Percentiles rank a stretch among this genome's conserved stretches.
Evolutionary conservation across 2,113 vertebrate species (phyloP).

Genomic region (Pachypanchax playfairii): DNA sequence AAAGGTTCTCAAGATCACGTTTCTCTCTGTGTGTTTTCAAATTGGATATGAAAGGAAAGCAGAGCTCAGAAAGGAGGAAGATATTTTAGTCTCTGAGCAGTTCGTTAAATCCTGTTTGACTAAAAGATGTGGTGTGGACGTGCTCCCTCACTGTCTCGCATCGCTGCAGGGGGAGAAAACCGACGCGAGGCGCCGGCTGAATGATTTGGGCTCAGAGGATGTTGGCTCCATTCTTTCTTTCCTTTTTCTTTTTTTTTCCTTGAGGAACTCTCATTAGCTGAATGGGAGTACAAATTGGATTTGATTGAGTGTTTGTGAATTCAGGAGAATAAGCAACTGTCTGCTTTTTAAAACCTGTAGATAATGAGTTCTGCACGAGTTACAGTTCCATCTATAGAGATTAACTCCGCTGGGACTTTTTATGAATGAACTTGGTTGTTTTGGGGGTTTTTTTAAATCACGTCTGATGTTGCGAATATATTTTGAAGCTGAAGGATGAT

Average conservation of each 20-base stretch:
- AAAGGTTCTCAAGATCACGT: conserved; percentile 19
- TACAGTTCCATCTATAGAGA: conserved; percentile 28
- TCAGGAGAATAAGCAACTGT: conserved; percentile 13
- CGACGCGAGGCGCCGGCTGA: conserved; percentile 34
- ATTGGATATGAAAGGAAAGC: conserved; percentile 23
- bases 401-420: conserved; percentile 23
- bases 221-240: conserved; percentile 40
- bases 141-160: conserved; percentile 35
- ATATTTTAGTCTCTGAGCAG: conserved; percentile 19
- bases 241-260: conserved; percentile 44
- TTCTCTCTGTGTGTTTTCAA: conserved; percentile 36
- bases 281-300: conserved; percentile 43
- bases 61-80: conserved; percentile 27
- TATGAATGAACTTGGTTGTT: conserved; percentile 22
- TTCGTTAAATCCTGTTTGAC: conserved; percentile 61
- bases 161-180: conserved; percentile 31
- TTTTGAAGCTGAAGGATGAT: conserved; percentile 15
- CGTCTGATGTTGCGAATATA: conserved; percentile 11
- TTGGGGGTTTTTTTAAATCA: neutral
- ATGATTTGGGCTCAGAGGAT: conserved; percentile 42
- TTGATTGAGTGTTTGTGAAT: conserved; percentile 50
- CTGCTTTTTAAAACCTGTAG: conserved; percentile 16
- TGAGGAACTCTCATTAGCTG: conserved; percentile 56
- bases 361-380: conserved; percentile 34
- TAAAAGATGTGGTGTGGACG: conserved; percentile 36